Evolutionary conservation across 2,888 invertebrate species (phyloP).

Genomic region (Axea sp.): DNA sequence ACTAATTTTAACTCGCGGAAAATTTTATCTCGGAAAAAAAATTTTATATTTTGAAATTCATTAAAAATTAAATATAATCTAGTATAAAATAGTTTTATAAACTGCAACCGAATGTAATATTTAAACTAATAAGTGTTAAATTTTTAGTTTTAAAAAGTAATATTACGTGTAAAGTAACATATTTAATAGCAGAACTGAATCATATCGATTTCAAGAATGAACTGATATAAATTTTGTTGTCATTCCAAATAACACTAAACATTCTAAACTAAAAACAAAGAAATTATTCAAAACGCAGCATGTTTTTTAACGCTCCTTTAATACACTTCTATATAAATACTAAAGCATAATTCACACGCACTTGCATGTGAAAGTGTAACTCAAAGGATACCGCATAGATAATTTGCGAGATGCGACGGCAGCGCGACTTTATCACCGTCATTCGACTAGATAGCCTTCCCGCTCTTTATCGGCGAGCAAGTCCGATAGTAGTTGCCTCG

Average conservation of each 20-base stretch:
- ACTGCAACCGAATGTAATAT: no score
- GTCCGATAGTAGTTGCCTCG: constrained; percentile 42
- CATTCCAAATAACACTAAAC: no score
- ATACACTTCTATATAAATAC: constrained; percentile 28
- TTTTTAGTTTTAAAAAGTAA: no score
- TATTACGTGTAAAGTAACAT: no score
- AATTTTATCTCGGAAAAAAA: no score
- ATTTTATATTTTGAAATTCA: no score
- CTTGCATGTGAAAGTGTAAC: constrained; percentile 14
- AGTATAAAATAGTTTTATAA: no score
- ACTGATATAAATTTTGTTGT: background rate
- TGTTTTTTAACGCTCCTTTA: constrained; percentile 39
- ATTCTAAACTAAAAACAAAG: no score
- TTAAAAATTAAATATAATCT: no score
- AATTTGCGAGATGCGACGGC: constrained; percentile 62
- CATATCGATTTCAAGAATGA: background rate
- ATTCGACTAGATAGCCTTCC: constrained; percentile 57
- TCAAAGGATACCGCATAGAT: constrained; percentile 62
- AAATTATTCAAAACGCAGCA: constrained; percentile 13
- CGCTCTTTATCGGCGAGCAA: constrained; percentile 50
- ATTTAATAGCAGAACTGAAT: background rate
- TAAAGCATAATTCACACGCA: constrained; percentile 16
- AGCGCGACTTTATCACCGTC: constrained; percentile 63
- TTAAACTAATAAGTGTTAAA: no score
- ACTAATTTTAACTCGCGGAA: no score